phyloP scores from a whole-genome alignment of 2,888 invertebrate genomes.

The Aphodius sticticus region DNA sequence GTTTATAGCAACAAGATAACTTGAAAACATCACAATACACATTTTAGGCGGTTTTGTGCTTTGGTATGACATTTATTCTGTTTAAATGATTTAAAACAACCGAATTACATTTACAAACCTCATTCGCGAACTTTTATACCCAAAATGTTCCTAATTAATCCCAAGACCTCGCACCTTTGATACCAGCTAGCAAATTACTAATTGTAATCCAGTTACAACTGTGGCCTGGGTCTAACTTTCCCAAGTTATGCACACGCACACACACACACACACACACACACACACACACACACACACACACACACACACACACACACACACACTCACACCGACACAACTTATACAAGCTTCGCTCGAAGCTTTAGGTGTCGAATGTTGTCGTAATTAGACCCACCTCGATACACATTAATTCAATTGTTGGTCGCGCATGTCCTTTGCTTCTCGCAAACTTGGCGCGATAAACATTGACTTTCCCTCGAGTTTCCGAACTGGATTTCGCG shows the following conservation, averaged over 20 bases:
- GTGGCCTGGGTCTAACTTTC: background rate
- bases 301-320: constrained; percentile 16
- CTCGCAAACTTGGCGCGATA: background rate
- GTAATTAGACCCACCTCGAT: background rate
- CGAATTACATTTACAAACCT: background rate
- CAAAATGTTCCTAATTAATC: background rate
- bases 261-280: constrained; percentile 17
- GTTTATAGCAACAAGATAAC: no score
- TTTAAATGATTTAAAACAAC: no score
- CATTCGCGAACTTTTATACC: background rate
- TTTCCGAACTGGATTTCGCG: background rate
- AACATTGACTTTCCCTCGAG: constrained; percentile 14
- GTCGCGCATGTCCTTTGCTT: background rate
- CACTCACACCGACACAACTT: background rate
- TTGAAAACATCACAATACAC: no score
- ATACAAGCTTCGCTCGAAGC: background rate
- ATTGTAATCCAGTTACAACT: background rate
- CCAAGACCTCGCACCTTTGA: no score
- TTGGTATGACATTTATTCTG: no score
- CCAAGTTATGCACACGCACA: background rate
- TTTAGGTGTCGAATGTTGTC: background rate
- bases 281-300: background rate
- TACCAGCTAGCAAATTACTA: background rate
- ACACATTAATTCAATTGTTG: constrained; percentile 6
- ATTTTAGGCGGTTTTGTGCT: no score